phyloP scores from a whole-genome alignment of 2,797 vertebrate species.

The Nannoperca australis region DNA sequence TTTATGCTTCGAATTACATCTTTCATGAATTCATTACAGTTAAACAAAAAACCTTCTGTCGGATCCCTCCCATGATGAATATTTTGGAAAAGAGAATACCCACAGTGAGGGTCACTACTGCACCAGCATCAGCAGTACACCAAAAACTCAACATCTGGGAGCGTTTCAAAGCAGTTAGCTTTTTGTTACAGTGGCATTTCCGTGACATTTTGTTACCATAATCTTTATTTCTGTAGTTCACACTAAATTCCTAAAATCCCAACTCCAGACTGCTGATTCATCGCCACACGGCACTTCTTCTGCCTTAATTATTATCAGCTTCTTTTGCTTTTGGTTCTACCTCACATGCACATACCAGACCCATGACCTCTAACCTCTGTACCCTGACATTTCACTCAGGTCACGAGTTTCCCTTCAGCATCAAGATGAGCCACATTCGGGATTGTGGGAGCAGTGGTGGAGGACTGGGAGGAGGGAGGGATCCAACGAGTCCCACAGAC shows the following conservation, averaged over 20 bases:
- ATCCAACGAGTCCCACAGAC: conserved; percentile 79
- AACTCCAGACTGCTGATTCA: conserved; percentile 14
- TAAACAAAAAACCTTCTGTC: neutral
- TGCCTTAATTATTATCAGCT: conserved; percentile 6
- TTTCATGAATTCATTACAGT: neutral
- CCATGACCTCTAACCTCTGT: conserved; percentile 53
- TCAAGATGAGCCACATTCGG: conserved; percentile 96
- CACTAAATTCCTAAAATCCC: conserved; percentile 32
- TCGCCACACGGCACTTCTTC: neutral
- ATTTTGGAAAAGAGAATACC: conserved; percentile 8
- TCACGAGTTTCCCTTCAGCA: conserved; percentile 95
- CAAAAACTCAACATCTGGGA: conserved; percentile 57
- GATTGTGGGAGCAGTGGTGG: conserved; percentile 69
- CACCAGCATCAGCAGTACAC: conserved; percentile 11
- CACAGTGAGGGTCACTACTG: conserved; percentile 7
- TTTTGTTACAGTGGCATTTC: conserved; percentile 41
- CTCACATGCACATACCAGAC: conserved; percentile 35
- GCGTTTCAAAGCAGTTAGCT: conserved; percentile 34
- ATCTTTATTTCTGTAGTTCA: conserved; percentile 52
- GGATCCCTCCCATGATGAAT: neutral
- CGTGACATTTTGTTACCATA: conserved; percentile 16
- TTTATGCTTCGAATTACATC: neutral
- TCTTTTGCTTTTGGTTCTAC: conserved; percentile 8
- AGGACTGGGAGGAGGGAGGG: conserved; percentile 59
- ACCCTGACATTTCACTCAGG: conserved; percentile 82